Evolutionary conservation across 1,140 invertebrate species (phyloP), one percentile per base, ranked within the genome.

Genomic region (Hirudo medicinalis): DNA sequence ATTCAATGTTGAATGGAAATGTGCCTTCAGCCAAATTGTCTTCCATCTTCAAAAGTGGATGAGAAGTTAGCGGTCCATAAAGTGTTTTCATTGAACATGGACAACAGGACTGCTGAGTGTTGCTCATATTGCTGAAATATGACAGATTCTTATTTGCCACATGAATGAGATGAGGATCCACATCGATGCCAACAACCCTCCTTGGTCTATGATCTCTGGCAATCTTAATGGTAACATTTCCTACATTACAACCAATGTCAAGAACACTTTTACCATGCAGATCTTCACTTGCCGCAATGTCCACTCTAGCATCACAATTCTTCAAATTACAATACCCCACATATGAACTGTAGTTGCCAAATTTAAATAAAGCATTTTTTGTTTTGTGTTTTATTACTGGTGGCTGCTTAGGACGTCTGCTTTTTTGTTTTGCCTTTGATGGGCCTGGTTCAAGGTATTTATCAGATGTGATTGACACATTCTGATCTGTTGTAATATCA

Each of bases 201-300:
- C 86, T 86, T 3, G 94, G 92, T 49, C 86, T 84, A 78, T 91
- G 89, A 76, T 94, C 89, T 74, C 90, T 85, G 0, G 92, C 95
- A 67, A 98, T 84, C 2, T 80, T 78, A 13, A 88, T 76, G 4
- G 94, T 95, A 67, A 98, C 87, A 79, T 96, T 90, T 4, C 96
- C 96, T 75, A 93, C 89, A 84, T 99, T 99, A 81, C 96, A 98
- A 17, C 96, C 96, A 79, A 99, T 91, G 79, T 99, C 96, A 54
- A 99, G 84, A 32, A 98, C 88, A 82, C 94, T 89, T 82, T 94
- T 95, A 20, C 88, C 87, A 74, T 88, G 83, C 80, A 98, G 97
- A 78, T 96, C 85, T 76, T 94, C 89, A 60, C 86, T 83, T 74
- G 90, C 87, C 73, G 99, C 90, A 69, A 89, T 87, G 74, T 87